Base-by-base conservation (phyloP, 2,888 invertebrate species). In the Crioceris asparagi region DNA sequence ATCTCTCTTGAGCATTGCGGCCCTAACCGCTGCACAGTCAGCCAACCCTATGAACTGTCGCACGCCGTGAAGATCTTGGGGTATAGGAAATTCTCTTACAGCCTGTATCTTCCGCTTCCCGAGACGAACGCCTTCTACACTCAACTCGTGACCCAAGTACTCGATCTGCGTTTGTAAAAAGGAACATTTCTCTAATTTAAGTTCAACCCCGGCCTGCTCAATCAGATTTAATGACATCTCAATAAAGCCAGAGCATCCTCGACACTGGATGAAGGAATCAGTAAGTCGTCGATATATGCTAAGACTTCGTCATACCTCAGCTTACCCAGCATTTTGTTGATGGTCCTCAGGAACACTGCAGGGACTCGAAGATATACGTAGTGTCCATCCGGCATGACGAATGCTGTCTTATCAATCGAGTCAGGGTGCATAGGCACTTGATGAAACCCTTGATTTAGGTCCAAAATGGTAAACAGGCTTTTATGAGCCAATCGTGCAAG, bases 371-470 rank as follows among this genome's bases (percentile, higher is more conserved):
- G 23, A n/a, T 23, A 23, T n/a, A 7, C 23, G n/a, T 23, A 23
- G n/a, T 23, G 23, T 7, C 23, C 23, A 23, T 23, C 23, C 7
- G 23, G 23, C 4, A 52, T 59, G 4, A 49, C 44, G 34, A 55
- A 54, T 2, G 53, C 57, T 1, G 55, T 61, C 29, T 54, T 55
- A 4, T 37, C 39, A 2, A 50, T 40, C 27, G 51, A 48, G 0
- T 41, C 35, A 3, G 34, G 41, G 41, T 26, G 29, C 33, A 59
- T 40, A 3, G 47, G 49, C 8, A 56, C 49, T 31, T 53, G 54
- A 26, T 41, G 42, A 45, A 47, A 44, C 6, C 41, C 38, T 18
- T 40, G 40, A 10, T 31, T 35, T 19, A 39, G 8, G 16, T 35
- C 39, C 11, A 55, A 34, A 3, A 42, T 39, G 3, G 52, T 48